phyloP scores from a whole-genome alignment of 2,797 vertebrate species.

The Pipistrellus kuhlii region DNA sequence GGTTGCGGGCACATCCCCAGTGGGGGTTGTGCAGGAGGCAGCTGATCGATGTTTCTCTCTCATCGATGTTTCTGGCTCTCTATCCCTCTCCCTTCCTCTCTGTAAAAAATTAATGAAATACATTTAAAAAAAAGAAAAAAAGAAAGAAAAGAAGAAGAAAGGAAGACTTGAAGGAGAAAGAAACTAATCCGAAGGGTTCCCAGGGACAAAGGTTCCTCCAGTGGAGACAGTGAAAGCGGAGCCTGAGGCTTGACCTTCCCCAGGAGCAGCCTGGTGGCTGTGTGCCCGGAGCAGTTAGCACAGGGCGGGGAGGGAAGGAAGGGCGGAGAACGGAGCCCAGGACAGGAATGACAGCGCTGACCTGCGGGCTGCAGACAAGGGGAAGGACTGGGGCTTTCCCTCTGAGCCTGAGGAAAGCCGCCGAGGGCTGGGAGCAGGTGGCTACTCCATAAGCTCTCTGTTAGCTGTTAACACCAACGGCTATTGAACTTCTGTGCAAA shows the following conservation, averaged over 20 bases:
- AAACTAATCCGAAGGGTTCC: neutral
- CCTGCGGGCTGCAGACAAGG: fast-evolving
- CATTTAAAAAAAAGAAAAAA: too few relatives aligned
- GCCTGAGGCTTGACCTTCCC: neutral
- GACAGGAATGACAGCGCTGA: neutral
- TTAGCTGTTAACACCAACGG: fast-evolving
- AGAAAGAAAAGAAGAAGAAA: too few relatives aligned
- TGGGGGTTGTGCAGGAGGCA: too few relatives aligned
- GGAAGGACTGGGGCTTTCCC: neutral
- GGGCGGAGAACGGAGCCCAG: neutral
- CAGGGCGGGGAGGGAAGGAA: too few relatives aligned
- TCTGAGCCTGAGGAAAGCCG: neutral
- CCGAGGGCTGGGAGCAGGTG: neutral
- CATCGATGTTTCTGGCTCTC: too few relatives aligned
- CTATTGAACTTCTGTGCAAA: neutral
- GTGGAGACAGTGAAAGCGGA: neutral
- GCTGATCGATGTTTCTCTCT: too few relatives aligned
- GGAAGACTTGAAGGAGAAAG: neutral
- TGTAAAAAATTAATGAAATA: too few relatives aligned
- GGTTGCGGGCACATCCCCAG: too few relatives aligned
- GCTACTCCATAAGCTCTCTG: neutral
- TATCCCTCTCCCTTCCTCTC: too few relatives aligned
- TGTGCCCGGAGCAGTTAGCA: neutral
- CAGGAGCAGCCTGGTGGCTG: neutral
- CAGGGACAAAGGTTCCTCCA: neutral